Evolutionary conservation across 2,113 vertebrate species (phyloP).

Genomic region (Halichoeres trimaculatus): DNA sequence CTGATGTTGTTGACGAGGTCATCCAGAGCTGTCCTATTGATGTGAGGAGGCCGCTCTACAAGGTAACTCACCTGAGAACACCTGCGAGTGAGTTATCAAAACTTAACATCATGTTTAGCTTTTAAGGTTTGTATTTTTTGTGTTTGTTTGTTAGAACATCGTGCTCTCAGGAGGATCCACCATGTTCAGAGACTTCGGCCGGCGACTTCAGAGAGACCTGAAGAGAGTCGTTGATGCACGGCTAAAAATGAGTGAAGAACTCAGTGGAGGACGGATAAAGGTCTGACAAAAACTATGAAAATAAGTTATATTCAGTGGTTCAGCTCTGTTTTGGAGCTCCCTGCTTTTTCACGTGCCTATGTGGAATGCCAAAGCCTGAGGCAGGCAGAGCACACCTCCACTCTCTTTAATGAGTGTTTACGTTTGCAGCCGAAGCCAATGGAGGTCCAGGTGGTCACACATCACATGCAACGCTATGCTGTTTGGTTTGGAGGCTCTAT

Average conservation of each 20-base stretch:
- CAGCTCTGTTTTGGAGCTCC: background rate
- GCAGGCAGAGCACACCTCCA: too few relatives aligned
- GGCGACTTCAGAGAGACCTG: slow-evolving; percentile 95
- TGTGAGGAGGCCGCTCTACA: slow-evolving; percentile 96
- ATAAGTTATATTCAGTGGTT: background rate
- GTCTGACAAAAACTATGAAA: slow-evolving; percentile 81
- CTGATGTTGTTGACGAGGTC: slow-evolving; percentile 99
- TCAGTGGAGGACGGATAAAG: slow-evolving; percentile 97
- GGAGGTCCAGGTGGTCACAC: slow-evolving; percentile 94
- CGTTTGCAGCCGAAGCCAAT: slow-evolving; percentile 92
- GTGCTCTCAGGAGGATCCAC: slow-evolving; percentile 98
- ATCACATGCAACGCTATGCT: slow-evolving; percentile 96
- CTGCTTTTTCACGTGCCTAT: background rate
- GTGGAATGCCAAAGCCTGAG: too few relatives aligned
- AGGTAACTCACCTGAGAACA: slow-evolving; percentile 79
- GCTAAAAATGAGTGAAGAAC: slow-evolving; percentile 96
- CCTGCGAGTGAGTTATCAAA: background rate
- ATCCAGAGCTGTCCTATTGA: slow-evolving; percentile 99
- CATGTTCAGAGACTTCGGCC: slow-evolving; percentile 99
- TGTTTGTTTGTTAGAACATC: slow-evolving; percentile 80
- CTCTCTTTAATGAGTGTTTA: too few relatives aligned
- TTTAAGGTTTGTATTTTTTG: background rate
- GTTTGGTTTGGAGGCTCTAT: slow-evolving; percentile 98
- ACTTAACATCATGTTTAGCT: too few relatives aligned
- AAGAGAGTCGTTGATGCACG: slow-evolving; percentile 97